A percentile compares a stretch with the other conserved stretches of the same genome.
Evolutionary conservation across 2,888 invertebrate genomes (phyloP).

Genomic region (Oligia fasciuncula): DNA sequence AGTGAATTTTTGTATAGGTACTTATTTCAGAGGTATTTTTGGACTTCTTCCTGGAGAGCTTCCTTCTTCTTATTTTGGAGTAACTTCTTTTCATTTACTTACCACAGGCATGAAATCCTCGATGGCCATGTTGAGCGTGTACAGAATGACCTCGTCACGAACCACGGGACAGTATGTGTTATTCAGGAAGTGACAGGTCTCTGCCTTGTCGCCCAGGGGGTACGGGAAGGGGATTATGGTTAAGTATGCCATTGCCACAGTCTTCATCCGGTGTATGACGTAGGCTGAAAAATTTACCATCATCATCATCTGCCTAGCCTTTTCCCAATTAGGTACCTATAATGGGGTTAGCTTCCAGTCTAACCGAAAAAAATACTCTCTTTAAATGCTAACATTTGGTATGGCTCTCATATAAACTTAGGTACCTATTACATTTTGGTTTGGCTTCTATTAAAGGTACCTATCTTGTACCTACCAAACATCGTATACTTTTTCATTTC

Average conservation of each 20-base stretch:
- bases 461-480: background rate
- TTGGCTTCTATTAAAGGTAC: background rate
- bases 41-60: background rate
- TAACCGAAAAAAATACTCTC: background rate
- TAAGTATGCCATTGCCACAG: constrained; percentile 70
- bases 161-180: constrained; percentile 70
- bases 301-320: no score
- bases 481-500: no score
- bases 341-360: no score
- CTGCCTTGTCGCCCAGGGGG: constrained; percentile 61
- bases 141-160: background rate
- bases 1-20: no score
- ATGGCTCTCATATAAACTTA: background rate
- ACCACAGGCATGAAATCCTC: constrained; percentile 24
- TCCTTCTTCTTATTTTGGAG: no score
- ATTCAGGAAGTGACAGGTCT: constrained; percentile 74
- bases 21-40: background rate
- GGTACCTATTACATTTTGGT: background rate
- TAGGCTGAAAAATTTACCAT: constrained; percentile 66
- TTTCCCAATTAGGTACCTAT: no score
- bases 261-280: constrained; percentile 67
- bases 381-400: background rate
- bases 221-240: constrained; percentile 50
- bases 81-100: background rate
- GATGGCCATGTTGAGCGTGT: constrained; percentile 17